Evolutionary conservation across 2,113 vertebrate species (phyloP).

Genomic region (Cinclus mexicanus): DNA sequence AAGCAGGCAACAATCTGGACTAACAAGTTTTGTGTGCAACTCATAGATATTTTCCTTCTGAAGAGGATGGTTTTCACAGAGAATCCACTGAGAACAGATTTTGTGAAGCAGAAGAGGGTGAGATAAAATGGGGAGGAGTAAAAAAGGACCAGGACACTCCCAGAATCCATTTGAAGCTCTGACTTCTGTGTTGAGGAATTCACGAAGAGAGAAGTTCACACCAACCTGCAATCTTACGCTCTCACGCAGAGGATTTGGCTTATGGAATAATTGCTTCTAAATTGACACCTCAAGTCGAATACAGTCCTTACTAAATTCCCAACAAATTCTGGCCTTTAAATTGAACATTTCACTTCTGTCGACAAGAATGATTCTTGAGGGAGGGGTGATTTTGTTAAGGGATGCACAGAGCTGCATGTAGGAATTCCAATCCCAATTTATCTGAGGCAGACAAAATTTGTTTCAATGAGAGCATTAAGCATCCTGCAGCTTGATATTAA

Average conservation of each 20-base stretch:
- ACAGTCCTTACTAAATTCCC: neutral
- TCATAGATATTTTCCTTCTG: neutral
- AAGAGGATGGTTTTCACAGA: neutral
- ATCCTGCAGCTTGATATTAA: neutral
- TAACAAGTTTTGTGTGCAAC: neutral
- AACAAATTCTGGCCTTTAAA: neutral
- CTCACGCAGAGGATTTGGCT: neutral
- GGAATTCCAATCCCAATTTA: conserved; percentile 13
- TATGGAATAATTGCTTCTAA: neutral
- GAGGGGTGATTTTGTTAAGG: neutral
- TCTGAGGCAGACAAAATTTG: neutral
- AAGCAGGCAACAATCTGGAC: neutral
- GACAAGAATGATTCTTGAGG: neutral
- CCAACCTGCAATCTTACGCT: neutral
- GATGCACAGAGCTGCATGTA: neutral
- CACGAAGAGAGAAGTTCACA: neutral
- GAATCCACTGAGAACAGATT: neutral
- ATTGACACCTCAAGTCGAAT: neutral
- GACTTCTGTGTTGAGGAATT: neutral
- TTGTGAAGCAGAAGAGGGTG: neutral
- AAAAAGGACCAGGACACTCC: neutral
- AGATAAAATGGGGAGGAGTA: neutral
- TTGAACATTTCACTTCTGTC: neutral
- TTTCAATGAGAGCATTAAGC: neutral
- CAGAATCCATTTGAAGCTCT: neutral